Conservation (phyloP, 2,113 vertebrate genomes). For the Cryptoleucopteryx plumbea region DNA sequence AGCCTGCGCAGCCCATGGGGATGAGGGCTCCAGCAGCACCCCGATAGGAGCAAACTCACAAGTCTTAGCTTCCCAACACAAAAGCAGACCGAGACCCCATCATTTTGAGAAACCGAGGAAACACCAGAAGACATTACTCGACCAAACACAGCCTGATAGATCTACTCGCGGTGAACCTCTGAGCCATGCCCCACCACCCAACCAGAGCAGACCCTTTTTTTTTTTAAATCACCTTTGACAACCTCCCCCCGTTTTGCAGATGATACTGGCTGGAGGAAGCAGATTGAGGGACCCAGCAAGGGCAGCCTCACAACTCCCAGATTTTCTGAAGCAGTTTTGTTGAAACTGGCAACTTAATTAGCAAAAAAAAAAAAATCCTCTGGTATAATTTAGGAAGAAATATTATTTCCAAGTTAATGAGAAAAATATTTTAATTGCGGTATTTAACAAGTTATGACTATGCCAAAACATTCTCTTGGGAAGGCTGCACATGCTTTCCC, state of each 20-base stretch:
- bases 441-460: constrained; percentile 60
- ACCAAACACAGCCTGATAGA: background rate
- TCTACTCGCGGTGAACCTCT: accelerated
- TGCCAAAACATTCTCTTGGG: background rate
- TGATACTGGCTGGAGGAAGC: background rate
- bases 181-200: background rate
- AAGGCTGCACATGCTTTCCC: background rate
- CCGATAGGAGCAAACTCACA: accelerated
- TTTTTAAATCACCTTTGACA: background rate
- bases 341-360: constrained; percentile 69
- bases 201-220: background rate
- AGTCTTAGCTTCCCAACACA: background rate
- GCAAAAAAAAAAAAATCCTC: background rate
- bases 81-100: background rate
- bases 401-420: constrained; percentile 64
- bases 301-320: background rate
- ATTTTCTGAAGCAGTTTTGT: background rate
- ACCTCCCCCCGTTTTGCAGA: background rate
- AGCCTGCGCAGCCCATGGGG: background rate
- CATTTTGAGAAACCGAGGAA: background rate
- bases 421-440: constrained; percentile 70
- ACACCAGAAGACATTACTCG: background rate
- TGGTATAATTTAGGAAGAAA: constrained; percentile 41
- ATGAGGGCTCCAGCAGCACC: background rate
- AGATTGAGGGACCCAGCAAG: background rate